A percentile compares a stretch with the other conserved stretches of the same genome.
Conservation (phyloP, 2,888 invertebrate genomes). For the Adineta ricciae region DNA sequence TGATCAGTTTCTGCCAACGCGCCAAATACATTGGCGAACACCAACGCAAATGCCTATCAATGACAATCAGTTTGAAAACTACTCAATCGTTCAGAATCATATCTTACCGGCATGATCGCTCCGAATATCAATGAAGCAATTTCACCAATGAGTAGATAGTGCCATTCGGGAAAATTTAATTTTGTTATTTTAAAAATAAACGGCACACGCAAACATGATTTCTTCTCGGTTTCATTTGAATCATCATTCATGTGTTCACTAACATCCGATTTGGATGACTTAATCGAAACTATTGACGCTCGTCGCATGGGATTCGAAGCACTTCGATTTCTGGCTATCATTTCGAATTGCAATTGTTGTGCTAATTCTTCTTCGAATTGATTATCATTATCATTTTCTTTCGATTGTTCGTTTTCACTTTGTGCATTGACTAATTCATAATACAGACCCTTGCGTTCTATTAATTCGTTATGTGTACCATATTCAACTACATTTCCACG, state of each 20-base stretch:
- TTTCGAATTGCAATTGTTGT: neutral
- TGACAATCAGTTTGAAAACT: no score
- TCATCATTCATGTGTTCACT: neutral
- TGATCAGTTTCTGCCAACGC: neutral
- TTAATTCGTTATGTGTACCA: slow-evolving; percentile 31
- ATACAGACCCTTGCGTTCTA: slow-evolving; percentile 30
- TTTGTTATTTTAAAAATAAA: neutral
- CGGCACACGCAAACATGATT: neutral
- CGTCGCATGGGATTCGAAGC: neutral
- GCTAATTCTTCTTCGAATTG: neutral
- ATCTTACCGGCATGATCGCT: neutral
- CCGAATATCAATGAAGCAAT: neutral
- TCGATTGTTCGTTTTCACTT: neutral
- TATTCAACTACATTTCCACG: slow-evolving; percentile 34
- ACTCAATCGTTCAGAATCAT: no score
- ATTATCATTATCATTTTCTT: neutral
- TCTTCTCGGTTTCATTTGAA: neutral
- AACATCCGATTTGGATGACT: neutral
- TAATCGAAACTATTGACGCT: neutral
- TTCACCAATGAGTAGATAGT: neutral
- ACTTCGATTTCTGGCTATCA: neutral
- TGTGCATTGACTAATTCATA: slow-evolving; percentile 21
- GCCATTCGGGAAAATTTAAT: neutral
- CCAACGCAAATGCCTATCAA: neutral
- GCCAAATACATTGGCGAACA: neutral